Evolutionary conservation across 2,888 invertebrate genomes (phyloP), one percentile per base, ranked within the genome.

Genomic region (Theretra japonica): DNA sequence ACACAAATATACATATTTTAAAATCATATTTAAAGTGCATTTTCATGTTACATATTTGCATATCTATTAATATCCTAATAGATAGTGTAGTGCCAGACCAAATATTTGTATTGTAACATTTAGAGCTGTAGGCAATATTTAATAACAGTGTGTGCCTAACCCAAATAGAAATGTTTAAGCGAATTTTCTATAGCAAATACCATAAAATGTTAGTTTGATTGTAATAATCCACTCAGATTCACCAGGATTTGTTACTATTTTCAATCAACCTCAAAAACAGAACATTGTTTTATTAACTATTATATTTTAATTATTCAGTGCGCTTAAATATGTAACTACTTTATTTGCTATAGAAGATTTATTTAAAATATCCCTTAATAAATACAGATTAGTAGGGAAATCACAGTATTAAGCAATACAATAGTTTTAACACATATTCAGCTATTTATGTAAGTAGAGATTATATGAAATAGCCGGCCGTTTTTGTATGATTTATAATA

Each of bases 51-150:
- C 30, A 30, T 8, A 30, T 60, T 53, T 60, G 25, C 58, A 58
- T 58, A 58, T 58, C 28, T 60, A 28, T 60, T 41, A 33, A 65
- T 65, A 65, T 65, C 60, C 15, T 21, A 65, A 65, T 41, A 65
- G 69, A 71, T 68, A 72, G 62, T 48, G 68, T 75, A 74, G 73
- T 65, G 60, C 15, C 72, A 73, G 75, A 77, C 75, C 77, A 77
- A 77, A 75, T 75, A 77, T 65, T 65, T 41, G 23, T 41, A 65
- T 41, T 41, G 17, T 65, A 65, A n/a, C 23, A 65, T 65, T 41
- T 65, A 41, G 41, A 41, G 41, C 21, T 41, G 23, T 65, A 41
- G 62, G 62, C 41, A 65, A 41, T 65, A 65, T 41, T 17, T 41
- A n/a, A 15, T 41, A n/a, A 23, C 21, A 5, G n/a, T 65, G 62